Conservation (phyloP, 2,113 vertebrate genomes). For the Alethe diademata region DNA sequence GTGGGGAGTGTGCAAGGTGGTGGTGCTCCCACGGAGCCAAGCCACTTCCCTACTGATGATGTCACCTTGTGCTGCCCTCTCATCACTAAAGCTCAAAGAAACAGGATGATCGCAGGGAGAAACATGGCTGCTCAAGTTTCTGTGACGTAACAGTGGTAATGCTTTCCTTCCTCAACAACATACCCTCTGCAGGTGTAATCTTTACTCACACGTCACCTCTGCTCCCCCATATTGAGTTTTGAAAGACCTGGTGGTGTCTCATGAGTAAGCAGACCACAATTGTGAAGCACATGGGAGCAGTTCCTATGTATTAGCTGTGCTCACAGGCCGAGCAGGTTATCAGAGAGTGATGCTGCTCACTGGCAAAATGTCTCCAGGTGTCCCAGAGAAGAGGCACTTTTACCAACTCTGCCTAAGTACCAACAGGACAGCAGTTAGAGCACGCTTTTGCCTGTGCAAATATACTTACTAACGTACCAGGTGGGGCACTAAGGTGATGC, state of each 20-base stretch:
- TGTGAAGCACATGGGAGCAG: neutral
- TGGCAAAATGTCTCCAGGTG: neutral
- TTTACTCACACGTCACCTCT: neutral
- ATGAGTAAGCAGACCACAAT: neutral
- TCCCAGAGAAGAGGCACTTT: neutral
- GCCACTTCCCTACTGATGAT: neutral
- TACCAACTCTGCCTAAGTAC: neutral
- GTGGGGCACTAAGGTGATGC: neutral
- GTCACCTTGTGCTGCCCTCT: neutral
- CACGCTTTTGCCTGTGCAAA: neutral
- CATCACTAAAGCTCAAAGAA: neutral
- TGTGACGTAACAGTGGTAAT: accelerated
- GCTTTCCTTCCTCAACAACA: neutral
- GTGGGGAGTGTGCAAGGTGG: neutral
- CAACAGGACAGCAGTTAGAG: neutral
- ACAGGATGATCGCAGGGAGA: neutral
- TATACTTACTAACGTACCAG: neutral
- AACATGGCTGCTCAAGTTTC: neutral
- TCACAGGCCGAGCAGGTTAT: neutral
- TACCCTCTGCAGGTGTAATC: no score
- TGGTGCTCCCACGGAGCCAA: neutral
- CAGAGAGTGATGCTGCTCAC: neutral
- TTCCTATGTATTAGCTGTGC: neutral
- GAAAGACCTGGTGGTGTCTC: neutral
- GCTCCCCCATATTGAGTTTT: neutral